phyloP scores from a whole-genome alignment of 2,113 vertebrate genomes.

The Platanista minor region DNA sequence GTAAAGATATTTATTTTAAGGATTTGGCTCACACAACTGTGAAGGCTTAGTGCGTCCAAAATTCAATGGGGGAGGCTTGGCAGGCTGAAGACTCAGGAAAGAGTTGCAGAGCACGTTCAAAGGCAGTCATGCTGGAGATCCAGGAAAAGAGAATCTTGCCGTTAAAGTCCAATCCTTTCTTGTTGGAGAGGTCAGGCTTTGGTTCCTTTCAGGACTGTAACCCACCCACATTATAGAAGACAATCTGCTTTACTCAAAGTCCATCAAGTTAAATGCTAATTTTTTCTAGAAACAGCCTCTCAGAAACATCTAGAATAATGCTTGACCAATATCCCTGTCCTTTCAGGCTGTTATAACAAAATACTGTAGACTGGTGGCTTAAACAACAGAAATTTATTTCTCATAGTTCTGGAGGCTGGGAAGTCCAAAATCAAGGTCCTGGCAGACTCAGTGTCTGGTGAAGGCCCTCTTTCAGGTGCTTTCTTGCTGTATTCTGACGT shows the following conservation, averaged over 20 bases:
- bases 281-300: background rate
- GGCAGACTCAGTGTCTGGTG: background rate
- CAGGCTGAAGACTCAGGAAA: background rate
- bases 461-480: background rate
- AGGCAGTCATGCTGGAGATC: background rate
- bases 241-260: background rate
- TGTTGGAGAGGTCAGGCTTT: background rate
- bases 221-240: background rate
- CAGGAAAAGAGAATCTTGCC: background rate
- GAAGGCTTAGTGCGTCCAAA: background rate
- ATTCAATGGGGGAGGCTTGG: background rate
- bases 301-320: background rate
- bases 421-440: background rate
- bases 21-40: background rate
- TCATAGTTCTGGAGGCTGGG: background rate
- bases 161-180: background rate
- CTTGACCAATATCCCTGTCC: background rate
- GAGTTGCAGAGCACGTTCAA: background rate
- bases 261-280: background rate
- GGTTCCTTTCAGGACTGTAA: background rate
- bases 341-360: background rate
- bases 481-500: background rate
- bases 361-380: background rate
- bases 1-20: background rate
- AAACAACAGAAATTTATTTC: background rate